phyloP scores from a whole-genome alignment of 2,888 invertebrate species.

The Ormyrus nitidulus region DNA sequence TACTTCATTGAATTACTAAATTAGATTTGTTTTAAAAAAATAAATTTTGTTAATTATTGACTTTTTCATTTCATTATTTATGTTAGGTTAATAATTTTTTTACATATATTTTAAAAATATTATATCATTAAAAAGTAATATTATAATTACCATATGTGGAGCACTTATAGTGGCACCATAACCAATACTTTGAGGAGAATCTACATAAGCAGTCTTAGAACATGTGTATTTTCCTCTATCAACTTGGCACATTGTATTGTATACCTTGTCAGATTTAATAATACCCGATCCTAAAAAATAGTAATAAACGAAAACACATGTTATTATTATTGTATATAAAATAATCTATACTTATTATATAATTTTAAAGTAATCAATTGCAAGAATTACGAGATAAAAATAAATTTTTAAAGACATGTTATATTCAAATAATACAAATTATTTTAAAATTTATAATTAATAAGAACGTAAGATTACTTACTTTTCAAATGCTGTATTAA shows the following conservation, averaged over 20 bases:
- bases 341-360: neutral
- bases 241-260: constrained; percentile 87
- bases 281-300: constrained; percentile 84
- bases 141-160: constrained; percentile 90
- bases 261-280: constrained; percentile 85
- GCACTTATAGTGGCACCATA: constrained; percentile 97
- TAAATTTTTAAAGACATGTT: neutral
- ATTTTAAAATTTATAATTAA: neutral
- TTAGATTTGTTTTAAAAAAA: too few relatives aligned
- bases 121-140: neutral
- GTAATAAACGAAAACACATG: neutral
- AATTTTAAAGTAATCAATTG: neutral
- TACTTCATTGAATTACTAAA: too few relatives aligned
- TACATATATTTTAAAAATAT: too few relatives aligned
- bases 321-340: constrained; percentile 1
- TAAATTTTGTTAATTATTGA: too few relatives aligned
- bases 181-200: constrained; percentile 95
- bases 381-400: neutral
- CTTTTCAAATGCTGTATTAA: constrained; percentile 87
- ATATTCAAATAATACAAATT: neutral
- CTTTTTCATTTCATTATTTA: too few relatives aligned
- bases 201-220: constrained; percentile 84
- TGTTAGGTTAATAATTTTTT: too few relatives aligned
- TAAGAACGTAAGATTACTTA: constrained; percentile 74
- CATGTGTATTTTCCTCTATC: constrained; percentile 89